phyloP scores from a whole-genome alignment of 2,888 invertebrate genomes.

The Drosophila subquinaria region DNA sequence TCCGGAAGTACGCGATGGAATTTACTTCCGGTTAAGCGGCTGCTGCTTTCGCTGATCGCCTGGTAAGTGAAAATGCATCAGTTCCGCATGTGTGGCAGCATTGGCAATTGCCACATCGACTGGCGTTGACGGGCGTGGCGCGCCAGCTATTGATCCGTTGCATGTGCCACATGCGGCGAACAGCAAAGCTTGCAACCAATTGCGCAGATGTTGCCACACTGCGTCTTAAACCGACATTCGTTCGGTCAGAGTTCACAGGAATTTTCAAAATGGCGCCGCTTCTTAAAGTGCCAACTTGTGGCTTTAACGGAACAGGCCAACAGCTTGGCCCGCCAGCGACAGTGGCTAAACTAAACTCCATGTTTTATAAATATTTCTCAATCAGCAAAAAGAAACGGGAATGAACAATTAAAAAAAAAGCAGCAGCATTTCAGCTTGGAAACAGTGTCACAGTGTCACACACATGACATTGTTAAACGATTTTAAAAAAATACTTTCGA shows the following conservation, averaged over 20 bases:
- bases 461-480: constrained; percentile 1
- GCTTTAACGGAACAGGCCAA: constrained; percentile 81
- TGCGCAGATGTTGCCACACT: constrained; percentile 29
- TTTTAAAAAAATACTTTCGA: constrained; percentile 75
- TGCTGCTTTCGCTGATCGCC: constrained; percentile 70
- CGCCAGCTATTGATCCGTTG: constrained; percentile 76
- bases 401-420: not conserved
- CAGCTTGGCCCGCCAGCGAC: constrained; percentile 56
- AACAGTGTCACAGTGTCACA: constrained; percentile 12
- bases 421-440: not conserved
- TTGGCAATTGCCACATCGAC: constrained; percentile 22
- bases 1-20: constrained; percentile 69
- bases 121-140: constrained; percentile 65
- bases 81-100: constrained; percentile 81
- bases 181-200: constrained; percentile 47
- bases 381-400: not conserved
- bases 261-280: constrained; percentile 77
- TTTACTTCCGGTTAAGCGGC: constrained; percentile 79
- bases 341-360: not conserved
- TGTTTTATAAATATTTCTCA: constrained; percentile 1
- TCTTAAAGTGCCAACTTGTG: constrained; percentile 84
- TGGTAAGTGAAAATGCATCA: constrained; percentile 81
- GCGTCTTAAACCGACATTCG: constrained; percentile 46
- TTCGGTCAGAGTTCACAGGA: constrained; percentile 35
- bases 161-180: constrained; percentile 65